Evolutionary conservation across 2,888 invertebrate genomes (phyloP), one percentile per base, ranked within the genome.

Genomic region (Troides oblongomaculatus): DNA sequence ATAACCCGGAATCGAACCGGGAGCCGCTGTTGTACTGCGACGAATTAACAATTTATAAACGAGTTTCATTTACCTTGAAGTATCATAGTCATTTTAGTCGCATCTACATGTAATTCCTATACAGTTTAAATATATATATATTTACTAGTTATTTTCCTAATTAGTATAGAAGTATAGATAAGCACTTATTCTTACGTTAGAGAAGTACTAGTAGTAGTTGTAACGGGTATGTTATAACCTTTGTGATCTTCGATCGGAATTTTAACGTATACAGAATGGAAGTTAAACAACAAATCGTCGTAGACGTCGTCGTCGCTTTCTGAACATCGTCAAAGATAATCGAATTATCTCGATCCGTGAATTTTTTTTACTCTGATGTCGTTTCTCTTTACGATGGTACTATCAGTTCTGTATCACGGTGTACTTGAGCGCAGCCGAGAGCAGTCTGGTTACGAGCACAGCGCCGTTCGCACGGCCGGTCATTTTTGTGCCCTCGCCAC

Each of bases 391-490:
- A 61, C 66, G 66, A 62, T 53, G 30, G 39, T 39, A 56, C 57
- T 62, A 67, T 56, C 62, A 66, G 18, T 66, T 62, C 67, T 25
- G 57, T 62, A 39, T 62, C 8, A 62, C 36, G 67, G 62, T 56
- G 57, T 62, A 36, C 62, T 39, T 17, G 43, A 62, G 56, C 61
- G 61, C 12, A 2, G n/a, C 12, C 17, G 50, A 50, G 17, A 62
- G 43, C 67, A 67, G 67, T 67, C 56, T 39, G 57, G 21, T 67
- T 67, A 14, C n/a, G 57, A 57, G 56, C 67, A 23, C 39, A 39
- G 62, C 21, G 56, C 39, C 18, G 67, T 39, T 36, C 67, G 39
- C 62, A 67, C 67, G 67, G 56, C 62, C 6, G 53, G 46, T 17
- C 60, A 14, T 25, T 25, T 25, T 18, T 46, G 25, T 25, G 8